phyloP scores from a whole-genome alignment of 2,888 invertebrate species.

The Epistrophe eligans region DNA sequence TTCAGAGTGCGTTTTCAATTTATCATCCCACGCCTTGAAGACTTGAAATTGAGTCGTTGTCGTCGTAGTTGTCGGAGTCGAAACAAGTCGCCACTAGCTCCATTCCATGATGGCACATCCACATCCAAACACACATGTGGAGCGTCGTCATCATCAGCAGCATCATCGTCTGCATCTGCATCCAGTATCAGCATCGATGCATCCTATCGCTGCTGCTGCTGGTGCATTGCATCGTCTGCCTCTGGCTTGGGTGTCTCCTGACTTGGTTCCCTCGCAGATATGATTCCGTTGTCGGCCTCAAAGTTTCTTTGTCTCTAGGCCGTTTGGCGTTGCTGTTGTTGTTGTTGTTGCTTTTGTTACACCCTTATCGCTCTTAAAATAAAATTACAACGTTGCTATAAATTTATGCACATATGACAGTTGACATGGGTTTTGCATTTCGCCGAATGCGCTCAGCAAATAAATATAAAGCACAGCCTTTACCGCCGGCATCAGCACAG shows the following conservation, averaged over 20 bases:
- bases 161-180: constrained; percentile 34
- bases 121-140: neutral
- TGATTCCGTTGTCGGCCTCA: constrained; percentile 35
- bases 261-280: constrained; percentile 53
- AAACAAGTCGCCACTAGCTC: constrained; percentile 63
- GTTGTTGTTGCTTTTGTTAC: constrained; percentile 51
- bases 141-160: constrained; percentile 35
- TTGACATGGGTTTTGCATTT: constrained; percentile 76
- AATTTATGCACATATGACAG: constrained; percentile 76
- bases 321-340: constrained; percentile 19
- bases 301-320: constrained; percentile 63
- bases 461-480: constrained; percentile 35
- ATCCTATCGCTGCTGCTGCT: constrained; percentile 46
- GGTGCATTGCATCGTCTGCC: constrained; percentile 24
- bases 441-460: constrained; percentile 52
- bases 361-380: constrained; percentile 66
- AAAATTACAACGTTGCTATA: constrained; percentile 67
- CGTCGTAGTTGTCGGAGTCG: constrained; percentile 34
- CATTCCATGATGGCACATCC: constrained; percentile 23
- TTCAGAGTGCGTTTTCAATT: constrained; percentile 67
- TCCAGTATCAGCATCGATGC: constrained; percentile 56
- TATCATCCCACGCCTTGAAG: constrained; percentile 72
- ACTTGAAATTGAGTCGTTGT: constrained; percentile 71
- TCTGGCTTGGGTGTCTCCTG: constrained; percentile 33
- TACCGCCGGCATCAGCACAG: neutral